Evolutionary conservation across 2,888 invertebrate species (phyloP), one percentile per base, ranked within the genome.

Genomic region (Griposia aprilina): DNA sequence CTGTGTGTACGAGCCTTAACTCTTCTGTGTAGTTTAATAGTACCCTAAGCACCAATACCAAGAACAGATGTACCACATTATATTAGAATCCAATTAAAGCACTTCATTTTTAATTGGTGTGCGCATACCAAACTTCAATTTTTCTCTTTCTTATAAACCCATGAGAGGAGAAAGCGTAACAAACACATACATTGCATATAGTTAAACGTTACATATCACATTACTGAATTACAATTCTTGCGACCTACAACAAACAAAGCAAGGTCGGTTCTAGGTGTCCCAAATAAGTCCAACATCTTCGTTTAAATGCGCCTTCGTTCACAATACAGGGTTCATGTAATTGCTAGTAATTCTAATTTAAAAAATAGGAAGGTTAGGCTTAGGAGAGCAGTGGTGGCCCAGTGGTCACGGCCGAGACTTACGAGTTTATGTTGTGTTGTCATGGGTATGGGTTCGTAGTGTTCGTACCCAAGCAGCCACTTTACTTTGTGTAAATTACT

Each of bases 91-190:
- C 23, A 45, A 52, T 48, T 57, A 8, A 30, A 36, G 30, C 30
- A 36, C 30, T 36, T 36, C 30, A 36, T 36, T 36, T 36, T 36
- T 26, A 62, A 62, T 72, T 23, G 10, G 23, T 71, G 23, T 67
- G n/a, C 15, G 52, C 20, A 13, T 0, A 41, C n/a, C 15, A 52
- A 52, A 66, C 26, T 10, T 23, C 4, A 77, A 20, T 71, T 57
- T 59, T 57, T 72, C 59, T 41, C 73, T 41, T 48, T 73, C 23
- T 41, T 26, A n/a, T 26, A 63, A 52, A 45, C 73, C 60, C 62
- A 78, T 74, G 20, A 74, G 50, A 55, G 20, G 6, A 67, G 59
- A 76, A 55, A 80, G 77, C 76, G 55, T 67, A 76, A 36, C 82
- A 59, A 65, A 81, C 8, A 41, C 17, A 50, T 36, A 66, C 17